These are phyloP conservation scores for Thereuonema tuberculata DNA, from an alignment of 1,140 invertebrate genomes.

Conservation along the genomic window DNA sequence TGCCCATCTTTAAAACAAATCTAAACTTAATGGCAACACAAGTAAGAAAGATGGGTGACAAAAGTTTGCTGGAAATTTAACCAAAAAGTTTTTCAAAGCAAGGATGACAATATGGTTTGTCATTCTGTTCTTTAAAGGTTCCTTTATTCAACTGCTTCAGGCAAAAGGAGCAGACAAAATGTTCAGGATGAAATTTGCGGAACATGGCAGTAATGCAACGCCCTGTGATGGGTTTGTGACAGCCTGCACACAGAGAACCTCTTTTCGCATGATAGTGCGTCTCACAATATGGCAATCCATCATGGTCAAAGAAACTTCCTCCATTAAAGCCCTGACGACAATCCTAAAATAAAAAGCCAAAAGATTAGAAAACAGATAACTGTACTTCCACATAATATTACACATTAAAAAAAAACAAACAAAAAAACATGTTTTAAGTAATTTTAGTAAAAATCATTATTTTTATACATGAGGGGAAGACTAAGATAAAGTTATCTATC, in stretches of 20 bases:
- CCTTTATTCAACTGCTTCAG: conserved; percentile 93
- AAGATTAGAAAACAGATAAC: conserved; percentile 4
- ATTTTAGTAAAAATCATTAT: not conserved
- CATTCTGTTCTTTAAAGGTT: conserved; percentile 95
- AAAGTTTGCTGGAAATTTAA: no score
- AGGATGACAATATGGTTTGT: conserved; percentile 93
- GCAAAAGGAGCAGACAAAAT: conserved; percentile 97
- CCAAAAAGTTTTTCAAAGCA: conserved; percentile 97
- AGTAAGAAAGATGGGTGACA: no score
- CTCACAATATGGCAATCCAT: conserved; percentile 92
- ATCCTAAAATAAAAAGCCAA: conserved; percentile 53
- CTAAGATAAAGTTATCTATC: no score
- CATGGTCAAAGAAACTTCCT: conserved; percentile 89
- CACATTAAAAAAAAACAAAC: no score
- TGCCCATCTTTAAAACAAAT: no score
- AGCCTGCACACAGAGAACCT: conserved; percentile 91
- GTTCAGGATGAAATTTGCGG: conserved; percentile 96
- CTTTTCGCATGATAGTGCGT: conserved; percentile 94
- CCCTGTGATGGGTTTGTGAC: conserved; percentile 91
- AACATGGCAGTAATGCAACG: conserved; percentile 99
- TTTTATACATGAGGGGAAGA: no score
- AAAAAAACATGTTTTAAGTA: no score
- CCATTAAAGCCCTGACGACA: conserved; percentile 84
- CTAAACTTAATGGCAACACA: no score
- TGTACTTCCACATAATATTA: not conserved